These are phyloP conservation scores for Plectropomus leopardus DNA, from an alignment of 2,113 vertebrate genomes.

Conservation along the genomic window DNA sequence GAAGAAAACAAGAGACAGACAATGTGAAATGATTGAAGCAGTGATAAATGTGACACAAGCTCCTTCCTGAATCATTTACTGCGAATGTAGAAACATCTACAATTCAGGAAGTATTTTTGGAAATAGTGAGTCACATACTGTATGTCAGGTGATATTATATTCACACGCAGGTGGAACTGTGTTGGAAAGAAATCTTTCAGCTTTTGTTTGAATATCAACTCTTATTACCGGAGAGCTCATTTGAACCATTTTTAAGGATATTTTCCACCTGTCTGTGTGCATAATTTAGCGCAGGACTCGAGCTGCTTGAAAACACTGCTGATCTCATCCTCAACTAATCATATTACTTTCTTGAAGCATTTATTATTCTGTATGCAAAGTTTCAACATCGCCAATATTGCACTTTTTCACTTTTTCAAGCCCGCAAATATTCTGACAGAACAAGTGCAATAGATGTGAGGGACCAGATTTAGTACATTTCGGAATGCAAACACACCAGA, in stretches of 20 bases:
- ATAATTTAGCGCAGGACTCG: slow-evolving; percentile 3
- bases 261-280: slow-evolving; percentile 33
- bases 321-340: slow-evolving; percentile 15
- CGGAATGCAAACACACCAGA: not conserved
- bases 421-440: not conserved
- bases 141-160: slow-evolving; percentile 10
- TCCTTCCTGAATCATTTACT: slow-evolving; percentile 3
- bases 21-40: not conserved
- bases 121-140: slow-evolving; percentile 19
- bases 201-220: slow-evolving; percentile 17
- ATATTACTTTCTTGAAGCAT: not conserved
- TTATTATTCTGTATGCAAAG: slow-evolving; percentile 6
- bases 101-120: slow-evolving; percentile 27
- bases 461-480: not conserved
- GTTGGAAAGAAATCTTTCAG: slow-evolving; percentile 16
- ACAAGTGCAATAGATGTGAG: not conserved
- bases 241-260: slow-evolving; percentile 9
- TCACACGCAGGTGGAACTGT: not conserved
- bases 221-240: slow-evolving; percentile 25
- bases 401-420: not conserved
- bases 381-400: not conserved
- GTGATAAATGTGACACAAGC: not conserved
- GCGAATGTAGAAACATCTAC: not conserved
- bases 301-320: not conserved
- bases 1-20: slow-evolving; percentile 16